A percentile compares a stretch with the other conserved stretches of the same genome.
Conservation (phyloP, 2,797 vertebrate species). For the Telmatherina bonti region DNA sequence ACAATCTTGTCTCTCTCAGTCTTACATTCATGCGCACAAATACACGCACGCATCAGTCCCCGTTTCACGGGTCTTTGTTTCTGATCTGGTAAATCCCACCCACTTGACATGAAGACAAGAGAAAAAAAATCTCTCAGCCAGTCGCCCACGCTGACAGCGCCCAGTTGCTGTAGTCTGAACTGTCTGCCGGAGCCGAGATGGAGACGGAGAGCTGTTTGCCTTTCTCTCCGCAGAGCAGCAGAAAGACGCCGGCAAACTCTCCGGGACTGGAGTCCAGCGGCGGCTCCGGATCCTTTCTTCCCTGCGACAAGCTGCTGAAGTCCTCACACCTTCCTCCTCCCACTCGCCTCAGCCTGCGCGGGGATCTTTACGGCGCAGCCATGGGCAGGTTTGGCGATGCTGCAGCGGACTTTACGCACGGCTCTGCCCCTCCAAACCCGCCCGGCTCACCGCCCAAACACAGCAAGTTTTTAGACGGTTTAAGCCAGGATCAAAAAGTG, state of each 20-base stretch:
- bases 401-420: conserved; percentile 78
- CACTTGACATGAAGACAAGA: conserved; percentile 79
- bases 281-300: conserved; percentile 76
- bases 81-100: conserved; percentile 87
- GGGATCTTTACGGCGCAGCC: conserved; percentile 74
- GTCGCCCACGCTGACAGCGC: conserved; percentile 65
- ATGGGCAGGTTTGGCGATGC: conserved; percentile 78
- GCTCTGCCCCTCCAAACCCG: conserved; percentile 62
- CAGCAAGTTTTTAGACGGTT: conserved; percentile 84
- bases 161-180: conserved; percentile 67
- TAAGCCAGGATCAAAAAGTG: conserved; percentile 79
- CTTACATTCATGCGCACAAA: not conserved
- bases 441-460: conserved; percentile 83
- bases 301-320: conserved; percentile 80
- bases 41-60: conserved; percentile 41
- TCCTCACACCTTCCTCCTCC: conserved; percentile 75
- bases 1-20: not conserved
- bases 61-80: conserved; percentile 88
- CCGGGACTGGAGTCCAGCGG: conserved; percentile 77
- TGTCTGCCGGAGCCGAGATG: conserved; percentile 80
- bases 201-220: conserved; percentile 86
- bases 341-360: conserved; percentile 76
- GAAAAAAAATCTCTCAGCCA: conserved; percentile 64
- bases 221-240: conserved; percentile 81
- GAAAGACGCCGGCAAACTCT: conserved; percentile 79